These are phyloP conservation scores for Chauna torquata DNA, from an alignment of 2,113 vertebrate species.

Conservation along the genomic window DNA sequence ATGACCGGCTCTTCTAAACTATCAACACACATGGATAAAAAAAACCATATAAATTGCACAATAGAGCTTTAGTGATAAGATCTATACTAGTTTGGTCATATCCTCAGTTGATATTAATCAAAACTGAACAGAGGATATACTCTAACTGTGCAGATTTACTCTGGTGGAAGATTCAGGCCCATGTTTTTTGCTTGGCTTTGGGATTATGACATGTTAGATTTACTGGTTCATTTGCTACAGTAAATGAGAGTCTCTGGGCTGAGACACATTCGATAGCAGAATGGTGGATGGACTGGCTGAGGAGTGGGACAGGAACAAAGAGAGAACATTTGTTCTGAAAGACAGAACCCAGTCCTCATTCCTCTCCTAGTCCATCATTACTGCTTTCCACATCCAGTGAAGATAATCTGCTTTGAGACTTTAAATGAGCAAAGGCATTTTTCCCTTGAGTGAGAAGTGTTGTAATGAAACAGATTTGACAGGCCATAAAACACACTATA, in stretches of 20 bases:
- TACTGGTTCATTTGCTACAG: slow-evolving; percentile 21
- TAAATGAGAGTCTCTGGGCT: not conserved
- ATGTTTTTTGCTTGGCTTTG: not conserved
- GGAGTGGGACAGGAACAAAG: not conserved
- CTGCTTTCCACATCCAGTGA: not conserved
- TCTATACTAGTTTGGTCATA: not conserved
- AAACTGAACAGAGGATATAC: not conserved
- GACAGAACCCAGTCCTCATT: not conserved
- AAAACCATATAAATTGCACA: not conserved
- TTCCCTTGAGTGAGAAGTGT: not conserved
- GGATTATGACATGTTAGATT: slow-evolving; percentile 21
- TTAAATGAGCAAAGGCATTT: not conserved
- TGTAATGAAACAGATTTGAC: not conserved
- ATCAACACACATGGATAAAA: not conserved
- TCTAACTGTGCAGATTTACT: not conserved
- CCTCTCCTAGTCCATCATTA: not conserved
- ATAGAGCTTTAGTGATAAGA: not conserved
- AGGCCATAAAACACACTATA: not conserved
- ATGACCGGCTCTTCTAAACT: not conserved
- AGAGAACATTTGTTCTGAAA: not conserved
- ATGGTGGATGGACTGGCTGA: not conserved
- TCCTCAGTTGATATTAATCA: not conserved
- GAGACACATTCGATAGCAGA: not conserved
- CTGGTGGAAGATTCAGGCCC: not conserved
- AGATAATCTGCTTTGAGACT: not conserved